Evolutionary conservation across 2,113 vertebrate genomes (phyloP).

Genomic region (Epinephelus moara): DNA sequence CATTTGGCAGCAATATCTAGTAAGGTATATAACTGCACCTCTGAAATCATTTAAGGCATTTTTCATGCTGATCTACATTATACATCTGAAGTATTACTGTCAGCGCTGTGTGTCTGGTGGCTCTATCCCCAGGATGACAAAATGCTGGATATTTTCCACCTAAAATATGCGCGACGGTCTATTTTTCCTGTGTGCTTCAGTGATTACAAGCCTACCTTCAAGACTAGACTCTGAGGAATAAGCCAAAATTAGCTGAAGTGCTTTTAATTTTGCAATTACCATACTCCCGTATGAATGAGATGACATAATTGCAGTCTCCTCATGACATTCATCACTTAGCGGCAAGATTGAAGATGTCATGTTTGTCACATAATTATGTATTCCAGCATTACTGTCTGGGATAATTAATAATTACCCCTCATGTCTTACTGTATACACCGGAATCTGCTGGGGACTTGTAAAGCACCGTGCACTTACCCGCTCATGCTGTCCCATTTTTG

Average conservation of each 20-base stretch:
- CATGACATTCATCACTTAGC: slow-evolving; percentile 80
- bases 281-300: slow-evolving; percentile 66
- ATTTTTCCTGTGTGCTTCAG: slow-evolving; percentile 40
- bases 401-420: slow-evolving; percentile 83
- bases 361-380: slow-evolving; percentile 84
- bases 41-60: slow-evolving; percentile 16
- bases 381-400: slow-evolving; percentile 74
- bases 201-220: slow-evolving; percentile 59
- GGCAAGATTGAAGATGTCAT: slow-evolving; percentile 73
- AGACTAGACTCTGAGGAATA: slow-evolving; percentile 55
- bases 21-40: slow-evolving; percentile 8
- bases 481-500: slow-evolving; percentile 36
- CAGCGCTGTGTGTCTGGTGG: slow-evolving; percentile 15
- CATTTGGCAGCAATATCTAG: background rate
- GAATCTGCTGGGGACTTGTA: slow-evolving; percentile 71
- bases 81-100: slow-evolving; percentile 37
- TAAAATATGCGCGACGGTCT: slow-evolving; percentile 34
- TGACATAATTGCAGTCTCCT: slow-evolving; percentile 81
- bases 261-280: slow-evolving; percentile 73
- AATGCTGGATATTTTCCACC: slow-evolving; percentile 30
- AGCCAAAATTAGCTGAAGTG: slow-evolving; percentile 70
- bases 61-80: slow-evolving; percentile 30
- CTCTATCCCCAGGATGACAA: slow-evolving; percentile 16
- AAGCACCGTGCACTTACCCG: slow-evolving; percentile 41
- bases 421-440: slow-evolving; percentile 74